phyloP scores from a whole-genome alignment of 2,797 vertebrate genomes.

The Catharus ustulatus region DNA sequence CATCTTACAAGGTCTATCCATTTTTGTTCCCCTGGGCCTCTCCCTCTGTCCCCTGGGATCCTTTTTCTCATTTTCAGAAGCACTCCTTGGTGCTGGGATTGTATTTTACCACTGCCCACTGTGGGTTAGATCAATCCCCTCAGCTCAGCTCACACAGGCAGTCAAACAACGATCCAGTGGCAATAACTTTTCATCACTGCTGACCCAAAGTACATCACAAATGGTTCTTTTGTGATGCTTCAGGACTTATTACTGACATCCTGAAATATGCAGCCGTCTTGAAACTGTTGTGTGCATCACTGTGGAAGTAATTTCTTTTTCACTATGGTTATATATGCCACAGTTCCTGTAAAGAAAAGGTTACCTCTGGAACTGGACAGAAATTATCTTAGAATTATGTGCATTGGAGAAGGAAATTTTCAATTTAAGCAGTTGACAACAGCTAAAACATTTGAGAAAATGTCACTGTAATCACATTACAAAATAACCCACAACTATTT shows the following conservation, averaged over 20 bases:
- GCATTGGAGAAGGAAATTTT: background rate
- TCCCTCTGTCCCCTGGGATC: background rate
- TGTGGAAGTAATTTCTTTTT: constrained; percentile 3
- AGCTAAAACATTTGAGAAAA: background rate
- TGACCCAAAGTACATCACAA: background rate
- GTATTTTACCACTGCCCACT: background rate
- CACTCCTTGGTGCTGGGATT: background rate
- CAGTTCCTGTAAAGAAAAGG: background rate
- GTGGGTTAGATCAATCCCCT: background rate
- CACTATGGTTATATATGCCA: background rate
- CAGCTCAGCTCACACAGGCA: background rate
- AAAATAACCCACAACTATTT: background rate
- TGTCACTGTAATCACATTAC: background rate
- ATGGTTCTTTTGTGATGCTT: background rate
- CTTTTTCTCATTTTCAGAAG: background rate
- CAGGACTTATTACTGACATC: background rate
- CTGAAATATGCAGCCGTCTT: background rate
- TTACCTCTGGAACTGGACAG: background rate
- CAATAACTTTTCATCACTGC: background rate
- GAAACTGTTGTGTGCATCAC: background rate
- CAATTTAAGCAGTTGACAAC: background rate
- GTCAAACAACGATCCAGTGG: background rate
- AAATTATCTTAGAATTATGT: background rate
- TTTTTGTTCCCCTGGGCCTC: background rate
- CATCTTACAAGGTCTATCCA: background rate